Conservation (phyloP, 2,888 invertebrate species). For the Tortricodes alternella region DNA sequence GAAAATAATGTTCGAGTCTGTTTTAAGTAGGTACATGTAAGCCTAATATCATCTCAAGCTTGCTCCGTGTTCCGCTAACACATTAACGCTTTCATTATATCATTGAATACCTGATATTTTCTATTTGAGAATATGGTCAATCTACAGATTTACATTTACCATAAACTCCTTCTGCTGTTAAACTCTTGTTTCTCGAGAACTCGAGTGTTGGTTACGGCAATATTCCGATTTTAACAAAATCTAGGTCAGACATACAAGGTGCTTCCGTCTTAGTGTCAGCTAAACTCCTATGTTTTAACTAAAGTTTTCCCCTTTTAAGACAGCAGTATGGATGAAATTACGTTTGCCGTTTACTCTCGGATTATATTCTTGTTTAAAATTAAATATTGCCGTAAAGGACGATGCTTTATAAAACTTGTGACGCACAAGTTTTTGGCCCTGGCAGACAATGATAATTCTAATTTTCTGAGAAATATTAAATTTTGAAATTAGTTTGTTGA, state of each 20-base stretch:
- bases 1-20: not conserved
- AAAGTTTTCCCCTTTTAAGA: too few species aligned
- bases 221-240: not conserved
- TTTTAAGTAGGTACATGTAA: conserved; percentile 16
- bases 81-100: conserved; percentile 61
- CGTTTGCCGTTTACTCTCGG: too few species aligned
- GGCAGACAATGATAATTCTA: not conserved
- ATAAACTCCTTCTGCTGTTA: too few species aligned
- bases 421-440: too few species aligned
- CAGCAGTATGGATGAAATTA: too few species aligned
- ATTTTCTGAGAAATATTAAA: not conserved
- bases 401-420: too few species aligned
- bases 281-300: too few species aligned
- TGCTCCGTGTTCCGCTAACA: conserved; percentile 69
- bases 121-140: too few species aligned
- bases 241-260: not conserved
- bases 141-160: too few species aligned
- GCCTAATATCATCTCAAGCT: conserved; percentile 48
- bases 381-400: too few species aligned
- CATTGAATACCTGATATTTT: conserved; percentile 44
- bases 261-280: not conserved
- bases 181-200: not conserved
- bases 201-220: conserved; percentile 9
- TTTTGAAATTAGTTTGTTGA: too few species aligned
- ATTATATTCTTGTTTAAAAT: too few species aligned